Base-by-base conservation (phyloP, 2,888 invertebrate species). In the Chrysomela aeneicollis region DNA sequence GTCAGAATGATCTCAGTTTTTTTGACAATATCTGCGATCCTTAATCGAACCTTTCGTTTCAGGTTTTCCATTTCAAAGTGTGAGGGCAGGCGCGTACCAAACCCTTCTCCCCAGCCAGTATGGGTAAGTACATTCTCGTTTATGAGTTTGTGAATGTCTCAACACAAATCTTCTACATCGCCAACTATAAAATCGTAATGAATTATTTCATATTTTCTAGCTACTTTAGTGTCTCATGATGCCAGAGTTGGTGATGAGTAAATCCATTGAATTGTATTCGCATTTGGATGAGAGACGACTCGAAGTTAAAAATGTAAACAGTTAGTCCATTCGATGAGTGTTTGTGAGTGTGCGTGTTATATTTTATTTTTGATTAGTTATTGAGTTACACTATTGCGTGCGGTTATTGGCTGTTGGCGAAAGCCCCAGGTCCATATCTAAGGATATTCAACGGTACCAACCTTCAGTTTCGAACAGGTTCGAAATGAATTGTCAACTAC, bases 61-160 rank as follows among this genome's bases (percentile, higher is more conserved):
- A 90, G 90, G 90, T 78, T 90, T 90, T 82, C 88, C 90, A 77
- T 90, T 90, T 79, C 89, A 92, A 71, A 91, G 92, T 70, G 90
- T 93, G 68, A 88, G 93, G 72, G 86, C 92, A 69, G 92, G 92
- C 71, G 64, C 75, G 5, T 93, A 93, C 81, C 93, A 90, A 61
- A 86, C 90, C 54, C 88, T 93, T 70, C 85, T 94, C 77, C 93
- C 90, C 66, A 87, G 92, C 72, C 93, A 92, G 81, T 94, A 93
- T 81, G 93, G 93, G 94, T 94, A 85, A 93, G 93, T 91, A 63
- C 58, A 67, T 64, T 22, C 26, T 26, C 53, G 18, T 18, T 21
- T 30, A 50, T 51, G 51, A 37, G 30, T 35, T 63, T 59, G 53
- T 65, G 57, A 58, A 46, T 60, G 61, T 53, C 59, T 59, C 65